Conservation (phyloP, 2,113 vertebrate genomes). For the Solenodon paradoxus region DNA sequence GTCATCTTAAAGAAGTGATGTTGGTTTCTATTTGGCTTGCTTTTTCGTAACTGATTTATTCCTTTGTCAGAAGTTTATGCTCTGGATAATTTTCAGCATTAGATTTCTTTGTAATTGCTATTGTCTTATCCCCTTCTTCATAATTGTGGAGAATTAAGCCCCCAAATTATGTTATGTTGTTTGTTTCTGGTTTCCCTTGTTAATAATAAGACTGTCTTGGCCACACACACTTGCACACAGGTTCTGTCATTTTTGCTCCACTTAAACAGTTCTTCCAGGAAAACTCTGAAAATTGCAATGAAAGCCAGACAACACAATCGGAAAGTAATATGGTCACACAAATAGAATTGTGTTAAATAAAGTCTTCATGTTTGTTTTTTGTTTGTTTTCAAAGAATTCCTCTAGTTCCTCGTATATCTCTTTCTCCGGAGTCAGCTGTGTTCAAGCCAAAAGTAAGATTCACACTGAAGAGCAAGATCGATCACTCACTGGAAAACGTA, state of each 20-base stretch:
- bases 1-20: background rate
- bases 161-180: background rate
- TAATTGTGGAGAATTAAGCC: background rate
- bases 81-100: background rate
- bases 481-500: conserved; percentile 53
- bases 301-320: conserved; percentile 8
- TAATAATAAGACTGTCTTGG: background rate
- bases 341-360: conserved; percentile 29
- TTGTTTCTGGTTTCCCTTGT: background rate
- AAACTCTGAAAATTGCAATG: conserved; percentile 2
- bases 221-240: background rate
- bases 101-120: background rate
- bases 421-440: conserved; percentile 61
- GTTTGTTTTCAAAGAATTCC: conserved; percentile 78
- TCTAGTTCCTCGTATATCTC: conserved; percentile 75
- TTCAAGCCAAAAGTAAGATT: conserved; percentile 61
- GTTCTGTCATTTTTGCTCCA: background rate
- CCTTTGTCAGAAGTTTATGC: background rate
- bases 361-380: background rate
- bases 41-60: background rate
- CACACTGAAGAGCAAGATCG: conserved; percentile 53
- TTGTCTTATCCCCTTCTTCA: background rate
- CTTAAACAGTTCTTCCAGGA: conserved; percentile 1
- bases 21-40: background rate
- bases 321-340: background rate